Evolutionary conservation across 2,113 vertebrate genomes (phyloP).

Genomic region (Onychorhynchus coronatus): DNA sequence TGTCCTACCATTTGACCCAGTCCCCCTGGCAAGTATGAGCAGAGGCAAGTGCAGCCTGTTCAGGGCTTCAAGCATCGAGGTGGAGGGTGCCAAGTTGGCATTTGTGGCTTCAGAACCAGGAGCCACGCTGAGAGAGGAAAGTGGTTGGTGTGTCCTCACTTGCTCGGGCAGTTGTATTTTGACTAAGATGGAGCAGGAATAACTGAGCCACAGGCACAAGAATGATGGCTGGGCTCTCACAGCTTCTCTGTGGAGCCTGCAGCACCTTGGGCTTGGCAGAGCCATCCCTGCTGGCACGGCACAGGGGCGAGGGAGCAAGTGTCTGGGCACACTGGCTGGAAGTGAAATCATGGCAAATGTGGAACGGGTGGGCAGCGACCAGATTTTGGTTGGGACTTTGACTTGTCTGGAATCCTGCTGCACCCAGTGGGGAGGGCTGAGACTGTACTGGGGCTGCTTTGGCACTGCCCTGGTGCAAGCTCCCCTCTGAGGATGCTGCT

Average conservation of each 20-base stretch:
- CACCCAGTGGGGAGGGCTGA: accelerated
- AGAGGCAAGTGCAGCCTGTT: accelerated
- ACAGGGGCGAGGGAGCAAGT: background rate
- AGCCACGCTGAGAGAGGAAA: background rate
- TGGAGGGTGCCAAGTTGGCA: background rate
- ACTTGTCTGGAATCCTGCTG: background rate
- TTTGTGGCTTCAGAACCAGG: accelerated
- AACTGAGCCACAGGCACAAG: background rate
- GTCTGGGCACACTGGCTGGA: background rate
- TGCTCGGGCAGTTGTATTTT: background rate
- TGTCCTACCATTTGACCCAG: background rate
- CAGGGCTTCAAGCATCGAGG: accelerated
- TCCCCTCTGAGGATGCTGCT: background rate
- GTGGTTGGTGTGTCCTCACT: background rate
- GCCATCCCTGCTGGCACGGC: background rate
- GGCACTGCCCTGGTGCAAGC: background rate
- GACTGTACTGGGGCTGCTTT: accelerated
- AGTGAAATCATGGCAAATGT: background rate
- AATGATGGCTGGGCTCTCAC: accelerated
- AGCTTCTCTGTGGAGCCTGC: background rate
- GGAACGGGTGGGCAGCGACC: background rate
- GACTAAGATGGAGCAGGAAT: background rate
- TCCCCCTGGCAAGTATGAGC: accelerated
- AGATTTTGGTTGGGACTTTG: background rate
- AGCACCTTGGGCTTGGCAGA: accelerated